Percentiles rank a stretch among this genome's conserved stretches.
Evolutionary conservation across 2,797 vertebrate genomes (phyloP).

Genomic region (Botia almorhae): DNA sequence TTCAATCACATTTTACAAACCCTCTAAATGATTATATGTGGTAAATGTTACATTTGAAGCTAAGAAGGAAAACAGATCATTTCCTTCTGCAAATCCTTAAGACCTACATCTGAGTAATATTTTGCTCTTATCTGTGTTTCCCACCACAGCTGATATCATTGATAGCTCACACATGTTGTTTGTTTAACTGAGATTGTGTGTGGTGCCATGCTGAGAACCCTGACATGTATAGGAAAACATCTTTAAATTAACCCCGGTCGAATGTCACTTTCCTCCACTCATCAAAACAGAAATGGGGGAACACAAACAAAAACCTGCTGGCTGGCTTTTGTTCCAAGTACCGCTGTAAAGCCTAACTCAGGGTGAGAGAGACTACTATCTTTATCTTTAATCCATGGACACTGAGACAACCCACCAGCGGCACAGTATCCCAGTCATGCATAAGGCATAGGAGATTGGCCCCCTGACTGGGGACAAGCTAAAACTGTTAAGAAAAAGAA

Average conservation of each 20-base stretch:
- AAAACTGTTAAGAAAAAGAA: constrained; percentile 46
- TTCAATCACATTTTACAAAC: background rate
- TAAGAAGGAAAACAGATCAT: background rate
- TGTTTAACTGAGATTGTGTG: constrained; percentile 56
- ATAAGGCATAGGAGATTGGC: constrained; percentile 30
- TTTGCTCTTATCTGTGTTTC: constrained; percentile 31
- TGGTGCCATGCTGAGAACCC: constrained; percentile 55
- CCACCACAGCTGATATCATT: constrained; percentile 42
- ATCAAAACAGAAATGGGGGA: constrained; percentile 47
- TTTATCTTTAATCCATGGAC: constrained; percentile 61
- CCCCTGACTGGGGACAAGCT: constrained; percentile 60
- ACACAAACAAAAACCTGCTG: constrained; percentile 52
- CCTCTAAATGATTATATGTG: background rate
- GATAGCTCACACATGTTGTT: constrained; percentile 59
- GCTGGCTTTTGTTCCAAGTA: constrained; percentile 59
- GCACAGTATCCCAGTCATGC: constrained; percentile 42
- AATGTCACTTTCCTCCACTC: constrained; percentile 48
- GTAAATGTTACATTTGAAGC: background rate
- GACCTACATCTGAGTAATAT: constrained; percentile 16
- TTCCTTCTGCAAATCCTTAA: background rate
- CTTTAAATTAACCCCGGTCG: constrained; percentile 51
- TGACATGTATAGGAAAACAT: constrained; percentile 55
- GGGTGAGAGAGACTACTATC: constrained; percentile 48
- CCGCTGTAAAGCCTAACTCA: constrained; percentile 46
- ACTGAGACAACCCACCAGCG: constrained; percentile 44